Evolutionary conservation across 2,888 invertebrate genomes (phyloP).

Genomic region (Drosophila putrida): DNA sequence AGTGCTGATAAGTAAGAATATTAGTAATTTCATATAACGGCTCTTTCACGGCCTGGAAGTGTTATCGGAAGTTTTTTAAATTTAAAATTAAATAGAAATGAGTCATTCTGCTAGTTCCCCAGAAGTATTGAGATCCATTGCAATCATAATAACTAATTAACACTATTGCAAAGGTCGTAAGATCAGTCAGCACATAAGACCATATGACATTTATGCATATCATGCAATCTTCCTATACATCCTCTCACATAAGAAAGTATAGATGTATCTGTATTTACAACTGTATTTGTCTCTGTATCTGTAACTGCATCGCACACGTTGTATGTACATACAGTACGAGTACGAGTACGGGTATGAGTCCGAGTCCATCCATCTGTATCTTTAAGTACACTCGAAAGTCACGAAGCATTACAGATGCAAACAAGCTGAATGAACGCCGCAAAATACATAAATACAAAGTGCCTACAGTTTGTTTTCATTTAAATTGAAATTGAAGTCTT

Average conservation of each 20-base stretch:
- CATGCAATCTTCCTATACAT: slow-evolving; percentile 23
- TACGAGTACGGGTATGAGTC: slow-evolving; percentile 29
- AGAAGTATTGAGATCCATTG: neutral
- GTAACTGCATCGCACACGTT: slow-evolving; percentile 19
- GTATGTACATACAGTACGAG: slow-evolving; percentile 42
- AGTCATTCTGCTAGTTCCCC: neutral
- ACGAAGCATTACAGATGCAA: slow-evolving; percentile 82
- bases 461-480: slow-evolving; percentile 81
- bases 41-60: slow-evolving; percentile 3
- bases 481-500: slow-evolving; percentile 80
- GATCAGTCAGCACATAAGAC: slow-evolving; percentile 36
- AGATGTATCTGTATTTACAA: neutral
- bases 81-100: neutral
- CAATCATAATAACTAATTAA: slow-evolving; percentile 56
- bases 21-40: slow-evolving; percentile 51
- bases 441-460: slow-evolving; percentile 81
- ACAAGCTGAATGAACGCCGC: slow-evolving; percentile 78
- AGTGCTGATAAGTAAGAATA: slow-evolving; percentile 53
- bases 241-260: slow-evolving; percentile 8
- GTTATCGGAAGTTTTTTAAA: neutral
- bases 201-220: slow-evolving; percentile 34
- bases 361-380: slow-evolving; percentile 75
- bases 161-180: slow-evolving; percentile 43
- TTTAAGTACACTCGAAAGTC: slow-evolving; percentile 78
- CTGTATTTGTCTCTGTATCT: slow-evolving; percentile 17